Conservation (phyloP, 1,140 invertebrate genomes). For the Campoletis sonorensis region DNA sequence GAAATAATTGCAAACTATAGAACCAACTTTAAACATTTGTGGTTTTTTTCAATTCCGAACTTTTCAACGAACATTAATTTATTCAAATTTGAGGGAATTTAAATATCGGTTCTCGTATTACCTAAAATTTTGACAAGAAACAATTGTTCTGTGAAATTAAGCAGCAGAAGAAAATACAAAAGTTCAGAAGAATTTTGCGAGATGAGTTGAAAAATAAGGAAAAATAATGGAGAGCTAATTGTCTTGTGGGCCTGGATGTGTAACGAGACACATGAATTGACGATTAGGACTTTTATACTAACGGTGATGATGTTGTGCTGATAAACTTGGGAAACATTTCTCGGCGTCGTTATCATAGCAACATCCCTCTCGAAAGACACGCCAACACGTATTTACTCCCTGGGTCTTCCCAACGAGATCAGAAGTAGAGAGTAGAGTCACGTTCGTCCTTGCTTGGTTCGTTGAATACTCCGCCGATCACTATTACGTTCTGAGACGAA, state of each 20-base stretch:
- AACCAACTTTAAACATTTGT: no score
- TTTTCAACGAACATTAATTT: no score
- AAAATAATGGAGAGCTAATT: not conserved
- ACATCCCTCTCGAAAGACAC: not conserved
- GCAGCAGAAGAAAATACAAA: no score
- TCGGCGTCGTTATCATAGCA: not conserved
- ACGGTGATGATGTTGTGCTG: not conserved
- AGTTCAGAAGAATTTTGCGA: no score
- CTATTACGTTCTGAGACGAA: not conserved
- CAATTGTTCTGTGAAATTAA: no score
- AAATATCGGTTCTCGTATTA: no score
- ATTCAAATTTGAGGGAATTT: no score
- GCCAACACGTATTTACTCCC: not conserved
- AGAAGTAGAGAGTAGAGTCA: not conserved
- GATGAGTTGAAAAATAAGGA: no score
- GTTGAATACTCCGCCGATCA: constrained; percentile 18
- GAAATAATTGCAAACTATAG: no score
- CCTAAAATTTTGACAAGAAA: no score
- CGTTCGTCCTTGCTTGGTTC: constrained; percentile 10
- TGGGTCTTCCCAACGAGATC: not conserved
- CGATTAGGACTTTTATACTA: not conserved
- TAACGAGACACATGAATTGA: not conserved
- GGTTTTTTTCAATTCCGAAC: no score
- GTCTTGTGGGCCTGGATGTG: not conserved
- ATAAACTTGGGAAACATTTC: not conserved